Percentiles rank a stretch among this genome's conserved stretches.
Conservation (phyloP, 2,797 vertebrate species). For the Sternarchorhynchus goeldii region DNA sequence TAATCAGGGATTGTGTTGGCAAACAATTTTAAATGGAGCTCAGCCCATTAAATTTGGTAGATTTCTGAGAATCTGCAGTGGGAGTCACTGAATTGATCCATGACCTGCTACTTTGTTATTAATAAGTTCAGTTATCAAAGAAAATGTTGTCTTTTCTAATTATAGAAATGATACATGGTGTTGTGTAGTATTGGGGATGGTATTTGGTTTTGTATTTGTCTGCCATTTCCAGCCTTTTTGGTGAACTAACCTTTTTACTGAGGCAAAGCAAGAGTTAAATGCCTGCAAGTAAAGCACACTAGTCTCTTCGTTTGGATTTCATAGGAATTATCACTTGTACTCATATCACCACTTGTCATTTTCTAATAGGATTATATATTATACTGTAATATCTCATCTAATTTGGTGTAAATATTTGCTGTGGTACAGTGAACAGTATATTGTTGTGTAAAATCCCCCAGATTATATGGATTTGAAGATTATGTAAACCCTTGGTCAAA, state of each 20-base stretch:
- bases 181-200: background rate
- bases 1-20: background rate
- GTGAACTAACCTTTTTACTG: background rate
- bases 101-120: slow-evolving; percentile 13
- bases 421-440: slow-evolving; percentile 31
- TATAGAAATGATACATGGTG: slow-evolving; percentile 43
- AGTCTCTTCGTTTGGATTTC: background rate
- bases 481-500: slow-evolving; percentile 29
- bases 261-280: slow-evolving; percentile 13
- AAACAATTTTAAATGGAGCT: background rate
- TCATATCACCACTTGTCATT: background rate
- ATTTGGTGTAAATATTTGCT: slow-evolving; percentile 44
- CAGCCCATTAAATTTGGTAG: background rate
- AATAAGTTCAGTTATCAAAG: background rate
- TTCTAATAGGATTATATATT: slow-evolving; percentile 24
- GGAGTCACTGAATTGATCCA: background rate
- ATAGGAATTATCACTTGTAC: background rate
- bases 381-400: slow-evolving; percentile 3
- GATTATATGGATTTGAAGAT: slow-evolving; percentile 39
- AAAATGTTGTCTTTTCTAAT: background rate
- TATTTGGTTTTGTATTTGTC: slow-evolving; percentile 36
- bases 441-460: slow-evolving; percentile 32
- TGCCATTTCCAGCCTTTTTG: slow-evolving; percentile 1
- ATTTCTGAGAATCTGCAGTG: background rate
- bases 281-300: slow-evolving; percentile 46